Evolutionary conservation across 2,888 invertebrate genomes (phyloP).

Genomic region (Melieria omissa): DNA sequence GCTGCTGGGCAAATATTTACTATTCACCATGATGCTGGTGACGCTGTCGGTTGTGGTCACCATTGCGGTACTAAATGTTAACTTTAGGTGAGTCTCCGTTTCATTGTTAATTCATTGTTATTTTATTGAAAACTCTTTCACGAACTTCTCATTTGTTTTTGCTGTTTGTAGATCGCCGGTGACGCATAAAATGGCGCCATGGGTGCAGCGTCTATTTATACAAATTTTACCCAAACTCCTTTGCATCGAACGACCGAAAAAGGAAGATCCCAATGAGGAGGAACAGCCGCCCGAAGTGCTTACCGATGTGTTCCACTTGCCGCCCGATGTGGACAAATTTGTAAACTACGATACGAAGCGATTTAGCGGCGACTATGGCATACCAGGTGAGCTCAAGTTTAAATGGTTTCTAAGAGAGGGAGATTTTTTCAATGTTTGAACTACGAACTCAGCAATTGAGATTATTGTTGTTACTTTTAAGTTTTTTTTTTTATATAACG

Average conservation of each 20-base stretch:
- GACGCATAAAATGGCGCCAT: constrained; percentile 91
- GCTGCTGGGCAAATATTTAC: constrained; percentile 88
- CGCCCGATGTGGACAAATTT: constrained; percentile 74
- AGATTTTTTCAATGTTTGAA: too few species aligned
- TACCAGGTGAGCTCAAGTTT: constrained; percentile 68
- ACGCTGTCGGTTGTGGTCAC: constrained; percentile 93
- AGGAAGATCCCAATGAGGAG: constrained; percentile 74
- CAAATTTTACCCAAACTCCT: constrained; percentile 86
- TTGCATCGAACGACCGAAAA: constrained; percentile 88
- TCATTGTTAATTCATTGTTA: neutral
- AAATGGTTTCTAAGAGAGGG: too few species aligned
- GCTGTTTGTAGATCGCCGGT: constrained; percentile 78
- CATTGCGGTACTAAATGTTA: constrained; percentile 92
- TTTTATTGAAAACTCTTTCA: constrained; percentile 9
- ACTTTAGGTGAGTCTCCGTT: constrained; percentile 73
- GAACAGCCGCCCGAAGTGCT: constrained; percentile 75
- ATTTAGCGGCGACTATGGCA: constrained; percentile 78
- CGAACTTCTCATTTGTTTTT: neutral
- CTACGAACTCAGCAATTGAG: too few species aligned
- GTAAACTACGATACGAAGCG: constrained; percentile 72
- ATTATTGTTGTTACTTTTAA: too few species aligned
- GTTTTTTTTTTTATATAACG: too few species aligned
- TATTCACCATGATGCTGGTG: constrained; percentile 95
- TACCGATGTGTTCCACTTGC: constrained; percentile 81
- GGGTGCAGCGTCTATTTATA: constrained; percentile 89